A percentile compares a stretch with the other conserved stretches of the same genome.
phyloP scores from a whole-genome alignment of 2,888 invertebrate species.

The Drosophila borborema region DNA sequence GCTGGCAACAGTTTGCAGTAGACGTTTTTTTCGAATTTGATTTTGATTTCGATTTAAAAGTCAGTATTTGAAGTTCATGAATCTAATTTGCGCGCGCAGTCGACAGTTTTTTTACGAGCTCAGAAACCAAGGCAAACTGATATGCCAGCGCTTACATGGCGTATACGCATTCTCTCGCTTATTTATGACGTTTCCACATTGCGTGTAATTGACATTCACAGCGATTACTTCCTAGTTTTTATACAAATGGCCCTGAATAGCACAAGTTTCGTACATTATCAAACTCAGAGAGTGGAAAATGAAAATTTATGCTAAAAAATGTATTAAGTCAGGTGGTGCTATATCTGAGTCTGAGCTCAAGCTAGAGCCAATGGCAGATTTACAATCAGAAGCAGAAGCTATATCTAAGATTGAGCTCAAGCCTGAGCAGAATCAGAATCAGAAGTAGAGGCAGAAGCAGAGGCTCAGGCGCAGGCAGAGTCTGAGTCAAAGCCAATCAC shows the following conservation, averaged over 20 bases:
- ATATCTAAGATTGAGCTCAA: too few species aligned
- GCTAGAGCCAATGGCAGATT: too few species aligned
- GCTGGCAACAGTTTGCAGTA: constrained; percentile 54
- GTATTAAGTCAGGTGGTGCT: not conserved
- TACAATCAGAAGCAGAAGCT: too few species aligned
- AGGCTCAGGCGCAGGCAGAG: too few species aligned
- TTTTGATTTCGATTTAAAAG: constrained; percentile 34
- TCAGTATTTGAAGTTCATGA: constrained; percentile 64
- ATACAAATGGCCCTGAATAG: constrained; percentile 34
- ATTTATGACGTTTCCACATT: constrained; percentile 49
- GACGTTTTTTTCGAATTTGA: constrained; percentile 27
- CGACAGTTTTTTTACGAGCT: constrained; percentile 35
- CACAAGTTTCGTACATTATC: constrained; percentile 10
- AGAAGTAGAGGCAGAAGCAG: too few species aligned
- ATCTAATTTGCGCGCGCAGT: constrained; percentile 66
- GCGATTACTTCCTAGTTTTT: constrained; percentile 68
- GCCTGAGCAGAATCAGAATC: too few species aligned
- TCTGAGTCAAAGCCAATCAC: too few species aligned
- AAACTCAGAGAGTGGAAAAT: constrained; percentile 9
- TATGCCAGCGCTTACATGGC: constrained; percentile 62
- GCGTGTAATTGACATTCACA: constrained; percentile 74
- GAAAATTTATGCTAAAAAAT: not conserved
- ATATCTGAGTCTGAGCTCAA: too few species aligned
- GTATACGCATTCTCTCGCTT: constrained; percentile 63
- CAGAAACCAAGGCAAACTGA: constrained; percentile 53